Conservation (phyloP, 2,797 vertebrate species). For the Oryzias dopingdopingensis region DNA sequence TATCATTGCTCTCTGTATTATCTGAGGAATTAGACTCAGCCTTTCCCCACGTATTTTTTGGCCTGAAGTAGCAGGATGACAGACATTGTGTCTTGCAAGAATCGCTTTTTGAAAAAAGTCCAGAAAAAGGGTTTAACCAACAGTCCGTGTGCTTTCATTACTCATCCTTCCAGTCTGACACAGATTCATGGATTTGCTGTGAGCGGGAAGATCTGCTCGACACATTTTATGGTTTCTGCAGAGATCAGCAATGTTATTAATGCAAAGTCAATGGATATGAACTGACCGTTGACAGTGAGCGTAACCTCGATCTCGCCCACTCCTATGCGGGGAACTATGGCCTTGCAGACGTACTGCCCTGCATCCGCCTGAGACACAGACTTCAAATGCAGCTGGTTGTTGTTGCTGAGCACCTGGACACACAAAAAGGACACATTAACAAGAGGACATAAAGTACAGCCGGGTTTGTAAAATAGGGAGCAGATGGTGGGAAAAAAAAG, state of each 20-base stretch:
- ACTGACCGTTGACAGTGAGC: constrained; percentile 90
- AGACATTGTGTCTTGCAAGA: neutral
- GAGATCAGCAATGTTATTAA: constrained; percentile 2
- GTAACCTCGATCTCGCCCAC: constrained; percentile 91
- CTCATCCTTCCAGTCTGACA: neutral
- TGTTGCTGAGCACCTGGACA: constrained; percentile 92
- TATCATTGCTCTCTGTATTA: no score
- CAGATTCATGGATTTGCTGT: neutral
- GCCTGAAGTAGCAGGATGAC: neutral
- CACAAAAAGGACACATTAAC: neutral
- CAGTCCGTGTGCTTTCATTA: neutral
- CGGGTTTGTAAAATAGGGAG: constrained; percentile 22
- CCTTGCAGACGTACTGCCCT: constrained; percentile 92
- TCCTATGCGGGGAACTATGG: constrained; percentile 93
- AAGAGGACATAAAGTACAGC: constrained; percentile 3
- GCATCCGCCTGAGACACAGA: constrained; percentile 89
- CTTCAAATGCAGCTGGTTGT: constrained; percentile 92
- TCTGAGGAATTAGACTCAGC: no score
- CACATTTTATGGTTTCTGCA: neutral
- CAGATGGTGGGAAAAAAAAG: constrained; percentile 19
- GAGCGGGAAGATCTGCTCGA: neutral
- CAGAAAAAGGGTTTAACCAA: constrained; percentile 1
- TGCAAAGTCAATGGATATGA: neutral
- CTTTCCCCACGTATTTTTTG: no score
- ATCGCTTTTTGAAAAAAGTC: neutral